Base-by-base conservation (phyloP, 2,888 invertebrate species). In the Drosophila limbata region DNA sequence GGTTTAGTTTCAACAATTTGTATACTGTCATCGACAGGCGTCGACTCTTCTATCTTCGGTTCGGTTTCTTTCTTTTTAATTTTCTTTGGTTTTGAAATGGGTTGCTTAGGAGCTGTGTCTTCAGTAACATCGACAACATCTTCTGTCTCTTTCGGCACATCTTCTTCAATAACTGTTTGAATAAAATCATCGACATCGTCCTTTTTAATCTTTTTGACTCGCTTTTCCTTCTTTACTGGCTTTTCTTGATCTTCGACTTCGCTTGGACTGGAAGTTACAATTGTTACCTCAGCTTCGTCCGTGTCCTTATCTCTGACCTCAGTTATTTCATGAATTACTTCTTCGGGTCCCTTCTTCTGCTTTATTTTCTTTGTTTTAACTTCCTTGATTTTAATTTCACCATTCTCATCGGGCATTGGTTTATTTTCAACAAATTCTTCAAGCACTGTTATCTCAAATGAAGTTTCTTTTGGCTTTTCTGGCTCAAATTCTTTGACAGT, bases 231-330 rank as follows among this genome's bases (percentile, higher is more conserved):
- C 0, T 77, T 73, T 31, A 69, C 52, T 15, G 60, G 65, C 3
- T 78, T 67, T 17, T 77, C 68, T 17, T 69, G 44, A 17, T 83
- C 80, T 10, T 75, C 61, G 0, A 56, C 52, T 19, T 69, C 65
- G 4, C 47, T 71, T 5, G 80, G 79, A 62, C 37, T 77, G 5
- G 78, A 71, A 9, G 84, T 89, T 17, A 82, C 69, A 2, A 92
- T 91, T 4, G 91, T 91, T 3, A 93, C 89, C 66, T 92, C 91
- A 59, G 92, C 78, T 84, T 92, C 73, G 55, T 89, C 87, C 85
- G 93, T 90, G 84, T 92, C 88, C 90, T 93, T 73, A 71, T 93
- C 80, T 75, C 93, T 90, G 4, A 93, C 83, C 1, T 93, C 93
- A 0, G 93, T 93, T 2, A 93, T 88, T 73, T 93, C 93, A 68